Percentiles rank a stretch among this genome's conserved stretches.
These are phyloP conservation scores for Anhinga rufa DNA, from an alignment of 2,113 vertebrate species.

Conservation along the genomic window DNA sequence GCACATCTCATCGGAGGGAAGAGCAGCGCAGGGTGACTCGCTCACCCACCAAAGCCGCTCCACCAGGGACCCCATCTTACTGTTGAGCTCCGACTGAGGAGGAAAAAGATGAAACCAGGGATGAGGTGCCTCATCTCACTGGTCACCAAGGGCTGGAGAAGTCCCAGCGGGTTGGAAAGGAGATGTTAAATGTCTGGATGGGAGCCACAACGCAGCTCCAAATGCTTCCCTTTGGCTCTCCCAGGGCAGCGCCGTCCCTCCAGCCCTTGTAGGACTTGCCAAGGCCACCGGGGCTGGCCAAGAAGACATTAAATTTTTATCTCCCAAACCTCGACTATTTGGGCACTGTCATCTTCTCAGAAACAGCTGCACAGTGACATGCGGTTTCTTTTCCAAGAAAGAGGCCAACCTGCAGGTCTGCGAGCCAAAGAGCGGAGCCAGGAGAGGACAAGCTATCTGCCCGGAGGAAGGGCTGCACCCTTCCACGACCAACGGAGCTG, in stretches of 20 bases:
- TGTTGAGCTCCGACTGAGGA: background rate
- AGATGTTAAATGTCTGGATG: background rate
- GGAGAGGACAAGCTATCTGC: background rate
- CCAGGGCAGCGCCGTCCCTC: fast-evolving
- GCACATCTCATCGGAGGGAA: too few species aligned
- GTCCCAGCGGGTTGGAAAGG: background rate
- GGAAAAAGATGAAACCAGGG: background rate
- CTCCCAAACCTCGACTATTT: background rate
- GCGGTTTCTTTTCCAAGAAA: background rate
- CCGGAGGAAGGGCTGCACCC: background rate
- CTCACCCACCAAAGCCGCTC: background rate
- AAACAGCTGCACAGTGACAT: background rate
- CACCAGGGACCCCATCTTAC: fast-evolving
- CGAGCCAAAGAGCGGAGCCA: background rate
- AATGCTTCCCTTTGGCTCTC: background rate
- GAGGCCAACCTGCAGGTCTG: background rate
- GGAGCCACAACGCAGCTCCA: background rate
- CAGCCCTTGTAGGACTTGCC: background rate
- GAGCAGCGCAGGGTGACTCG: fast-evolving
- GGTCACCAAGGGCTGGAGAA: background rate
- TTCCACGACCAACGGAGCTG: background rate
- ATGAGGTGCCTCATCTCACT: background rate
- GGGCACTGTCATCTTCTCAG: background rate
- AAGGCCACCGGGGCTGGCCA: background rate
- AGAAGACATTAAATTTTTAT: fast-evolving